Evolutionary conservation across 2,888 invertebrate species (phyloP).

Genomic region (Ochlodes sylvanus): DNA sequence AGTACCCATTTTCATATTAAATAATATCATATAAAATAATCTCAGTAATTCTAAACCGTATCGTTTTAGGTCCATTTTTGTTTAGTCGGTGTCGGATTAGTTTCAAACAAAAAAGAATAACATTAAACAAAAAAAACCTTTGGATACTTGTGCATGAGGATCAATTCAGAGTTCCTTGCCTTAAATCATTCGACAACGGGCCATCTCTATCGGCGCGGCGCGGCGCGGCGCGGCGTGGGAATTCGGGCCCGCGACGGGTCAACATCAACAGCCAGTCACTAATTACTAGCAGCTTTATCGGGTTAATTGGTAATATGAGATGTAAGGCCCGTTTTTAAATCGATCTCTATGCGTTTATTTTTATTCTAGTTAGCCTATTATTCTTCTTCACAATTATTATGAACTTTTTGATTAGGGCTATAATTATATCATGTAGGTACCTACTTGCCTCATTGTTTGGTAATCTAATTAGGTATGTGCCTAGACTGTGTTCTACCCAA

Average conservation of each 20-base stretch:
- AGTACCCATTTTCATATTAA: no score
- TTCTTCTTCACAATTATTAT: conserved; percentile 29
- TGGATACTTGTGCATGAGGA: not conserved
- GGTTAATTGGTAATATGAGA: conserved; percentile 60
- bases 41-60: no score
- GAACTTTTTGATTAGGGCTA: conserved; percentile 27
- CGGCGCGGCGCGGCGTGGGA: no score
- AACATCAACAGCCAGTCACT: conserved; percentile 56
- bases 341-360: conserved; percentile 11
- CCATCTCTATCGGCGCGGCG: conserved; percentile 25
- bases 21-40: no score
- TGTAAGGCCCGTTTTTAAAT: conserved; percentile 31
- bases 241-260: conserved; percentile 47
- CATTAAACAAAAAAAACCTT: not conserved
- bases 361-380: no score
- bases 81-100: not conserved
- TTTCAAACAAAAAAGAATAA: not conserved
- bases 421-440: not conserved
- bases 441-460: no score
- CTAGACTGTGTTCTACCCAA: no score
- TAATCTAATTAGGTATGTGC: no score
- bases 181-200: not conserved
- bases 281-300: conserved; percentile 55
- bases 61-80: not conserved
- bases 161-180: not conserved